phyloP scores from a whole-genome alignment of 2,888 invertebrate genomes.

The Caenorhabditis zanzibari region DNA sequence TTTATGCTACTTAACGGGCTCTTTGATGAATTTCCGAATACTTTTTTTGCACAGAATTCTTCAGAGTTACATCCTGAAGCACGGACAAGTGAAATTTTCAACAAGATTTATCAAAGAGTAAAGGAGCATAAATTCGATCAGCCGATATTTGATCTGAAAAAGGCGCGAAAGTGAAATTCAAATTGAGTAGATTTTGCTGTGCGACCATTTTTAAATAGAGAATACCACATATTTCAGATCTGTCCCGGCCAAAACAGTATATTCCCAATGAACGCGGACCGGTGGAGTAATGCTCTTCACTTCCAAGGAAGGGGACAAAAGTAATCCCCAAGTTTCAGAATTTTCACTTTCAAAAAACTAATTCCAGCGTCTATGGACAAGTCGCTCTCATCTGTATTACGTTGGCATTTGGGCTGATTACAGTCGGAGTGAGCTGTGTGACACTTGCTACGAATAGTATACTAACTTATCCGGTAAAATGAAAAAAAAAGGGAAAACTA shows the following conservation, averaged over 20 bases:
- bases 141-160: too few species aligned
- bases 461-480: conserved; percentile 71
- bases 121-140: too few species aligned
- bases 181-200: too few species aligned
- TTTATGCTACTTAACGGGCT: too few species aligned
- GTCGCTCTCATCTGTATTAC: conserved; percentile 82
- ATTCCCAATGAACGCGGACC: conserved; percentile 83
- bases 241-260: conserved; percentile 82
- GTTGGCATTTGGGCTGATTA: conserved; percentile 79
- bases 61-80: too few species aligned
- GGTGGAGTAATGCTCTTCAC: conserved; percentile 82
- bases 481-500: too few species aligned
- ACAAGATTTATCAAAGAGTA: too few species aligned
- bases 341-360: neutral
- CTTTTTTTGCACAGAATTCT: too few species aligned
- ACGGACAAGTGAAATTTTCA: too few species aligned
- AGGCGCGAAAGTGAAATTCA: too few species aligned
- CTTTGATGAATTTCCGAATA: too few species aligned
- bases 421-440: conserved; percentile 80
- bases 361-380: conserved; percentile 82
- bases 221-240: conserved; percentile 66
- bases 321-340: conserved; percentile 58
- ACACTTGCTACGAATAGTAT: conserved; percentile 76
- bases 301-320: conserved; percentile 83
- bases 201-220: too few species aligned